Base-by-base conservation (phyloP, 2,797 vertebrate genomes). In the Avahi laniger region DNA sequence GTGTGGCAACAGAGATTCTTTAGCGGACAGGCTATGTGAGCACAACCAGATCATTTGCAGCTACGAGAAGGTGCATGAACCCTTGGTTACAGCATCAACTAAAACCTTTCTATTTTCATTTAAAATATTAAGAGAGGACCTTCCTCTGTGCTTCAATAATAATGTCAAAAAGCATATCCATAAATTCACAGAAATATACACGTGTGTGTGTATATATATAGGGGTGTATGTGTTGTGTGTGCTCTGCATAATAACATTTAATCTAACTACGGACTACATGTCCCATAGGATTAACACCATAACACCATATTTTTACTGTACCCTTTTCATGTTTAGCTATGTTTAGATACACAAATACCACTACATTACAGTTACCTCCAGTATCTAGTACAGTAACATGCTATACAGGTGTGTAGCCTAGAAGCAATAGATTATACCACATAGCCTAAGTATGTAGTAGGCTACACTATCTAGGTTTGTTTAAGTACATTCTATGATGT, bases 61-160 rank as follows among this genome's bases (percentile, higher is more conserved):
- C 7, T 22, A 48, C 0, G 0, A 2, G 9, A 4, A 73, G 67
- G 46, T 8, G 0, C 20, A 7, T 65, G 54, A 24, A 2, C 1
- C 50, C 7, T 54, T 1, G 63, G 72, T 35, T 82, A 20, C 15
- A 24, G 1, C 1, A 33, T 67, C 26, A 50, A 13, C 41, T 91
- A 18, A 84, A 92, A 24, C 1, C 4, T 43, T 33, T 70, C 3
- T 50, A 2, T 38, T 92, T 85, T 35, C 57, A 83, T 76, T 81
- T 70, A 26, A 89, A 82, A 30, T 7, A 12, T 24, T 76, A 54
- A 79, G 20, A 85, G 4, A 79, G 35, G 28, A 14, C 1, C 8
- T 52, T 41, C 30, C 22, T 81, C 4, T 89, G 5, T 30, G 12
- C 13, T 48, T 76, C 41, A 59, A 4, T 4, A 50, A 17, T 84